phyloP scores from a whole-genome alignment of 1,140 invertebrate species.

The Phortica variegata region DNA sequence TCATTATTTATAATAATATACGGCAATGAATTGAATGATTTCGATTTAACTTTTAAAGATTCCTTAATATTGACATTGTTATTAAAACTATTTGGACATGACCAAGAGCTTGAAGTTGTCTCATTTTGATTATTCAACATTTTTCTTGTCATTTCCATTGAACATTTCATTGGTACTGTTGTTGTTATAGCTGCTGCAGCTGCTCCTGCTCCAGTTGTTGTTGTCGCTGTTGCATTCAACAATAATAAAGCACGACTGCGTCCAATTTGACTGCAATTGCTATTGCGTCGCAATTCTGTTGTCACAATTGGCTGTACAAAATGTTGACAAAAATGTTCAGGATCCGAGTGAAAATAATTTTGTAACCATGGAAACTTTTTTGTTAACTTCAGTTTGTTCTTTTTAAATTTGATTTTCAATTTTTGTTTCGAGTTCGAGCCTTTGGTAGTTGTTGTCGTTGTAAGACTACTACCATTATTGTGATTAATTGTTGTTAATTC shows the following conservation, averaged over 20 bases:
- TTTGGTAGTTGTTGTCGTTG: too few species aligned
- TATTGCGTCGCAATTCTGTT: constrained; percentile 12
- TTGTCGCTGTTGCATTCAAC: constrained; percentile 2
- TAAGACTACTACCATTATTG: too few species aligned
- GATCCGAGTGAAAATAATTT: constrained; percentile 19
- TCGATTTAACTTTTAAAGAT: constrained; percentile 11
- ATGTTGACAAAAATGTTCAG: constrained; percentile 21
- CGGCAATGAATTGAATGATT: constrained; percentile 14
- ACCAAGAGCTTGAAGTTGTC: constrained; percentile 4
- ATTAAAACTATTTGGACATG: constrained; percentile 3
- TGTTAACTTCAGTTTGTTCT: constrained; percentile 18
- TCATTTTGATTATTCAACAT: constrained; percentile 6
- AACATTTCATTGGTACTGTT: background rate
- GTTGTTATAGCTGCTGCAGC: background rate
- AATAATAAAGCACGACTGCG: constrained; percentile 12
- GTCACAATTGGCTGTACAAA: constrained; percentile 18
- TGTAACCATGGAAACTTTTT: constrained; percentile 23
- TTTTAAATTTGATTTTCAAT: constrained; percentile 24
- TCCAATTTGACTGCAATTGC: constrained; percentile 17
- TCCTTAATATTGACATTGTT: constrained; percentile 2
- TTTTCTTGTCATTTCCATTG: constrained; percentile 1
- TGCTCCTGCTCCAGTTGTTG: background rate
- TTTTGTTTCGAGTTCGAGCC: constrained; percentile 14
- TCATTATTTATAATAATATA: background rate
- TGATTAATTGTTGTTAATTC: too few species aligned